Evolutionary conservation across 1,140 invertebrate species (phyloP).

Genomic region (Trachelipus rathkii): DNA sequence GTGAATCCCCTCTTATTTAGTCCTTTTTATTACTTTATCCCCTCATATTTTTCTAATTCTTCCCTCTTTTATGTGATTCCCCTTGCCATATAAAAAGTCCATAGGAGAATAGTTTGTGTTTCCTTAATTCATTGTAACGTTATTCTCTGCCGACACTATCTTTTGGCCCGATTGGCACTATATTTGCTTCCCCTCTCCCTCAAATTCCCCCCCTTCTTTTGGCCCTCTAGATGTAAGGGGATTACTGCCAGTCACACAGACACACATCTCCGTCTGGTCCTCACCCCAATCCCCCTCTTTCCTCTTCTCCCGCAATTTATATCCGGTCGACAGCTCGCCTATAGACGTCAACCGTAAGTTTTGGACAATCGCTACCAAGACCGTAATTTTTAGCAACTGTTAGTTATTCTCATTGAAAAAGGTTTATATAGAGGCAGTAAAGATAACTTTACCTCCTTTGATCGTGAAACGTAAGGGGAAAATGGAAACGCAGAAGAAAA

Average conservation of each 20-base stretch:
- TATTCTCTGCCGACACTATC: slow-evolving; percentile 2
- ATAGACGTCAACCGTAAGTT: slow-evolving; percentile 12
- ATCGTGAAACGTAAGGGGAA: too few species aligned
- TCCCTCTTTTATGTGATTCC: too few species aligned
- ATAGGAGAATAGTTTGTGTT: slow-evolving; percentile 6
- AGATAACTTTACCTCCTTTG: too few species aligned
- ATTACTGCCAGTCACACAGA: neutral
- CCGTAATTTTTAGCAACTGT: slow-evolving; percentile 8
- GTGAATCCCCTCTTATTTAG: too few species aligned
- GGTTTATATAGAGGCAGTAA: neutral
- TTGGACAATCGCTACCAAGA: neutral
- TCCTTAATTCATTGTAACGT: slow-evolving; percentile 10
- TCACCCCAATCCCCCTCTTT: too few species aligned
- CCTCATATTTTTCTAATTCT: too few species aligned
- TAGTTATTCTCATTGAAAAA: slow-evolving; percentile 2
- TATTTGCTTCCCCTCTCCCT: neutral
- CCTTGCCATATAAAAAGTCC: too few species aligned
- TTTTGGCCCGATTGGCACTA: slow-evolving; percentile 2
- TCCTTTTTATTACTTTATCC: too few species aligned
- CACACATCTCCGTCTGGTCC: too few species aligned
- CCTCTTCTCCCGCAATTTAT: neutral
- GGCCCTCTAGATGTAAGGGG: neutral
- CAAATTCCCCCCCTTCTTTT: neutral
- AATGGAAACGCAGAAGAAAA: too few species aligned
- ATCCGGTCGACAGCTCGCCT: slow-evolving; percentile 4